Base-by-base conservation (phyloP, 2,888 invertebrate genomes). In the Allacma fusca region DNA sequence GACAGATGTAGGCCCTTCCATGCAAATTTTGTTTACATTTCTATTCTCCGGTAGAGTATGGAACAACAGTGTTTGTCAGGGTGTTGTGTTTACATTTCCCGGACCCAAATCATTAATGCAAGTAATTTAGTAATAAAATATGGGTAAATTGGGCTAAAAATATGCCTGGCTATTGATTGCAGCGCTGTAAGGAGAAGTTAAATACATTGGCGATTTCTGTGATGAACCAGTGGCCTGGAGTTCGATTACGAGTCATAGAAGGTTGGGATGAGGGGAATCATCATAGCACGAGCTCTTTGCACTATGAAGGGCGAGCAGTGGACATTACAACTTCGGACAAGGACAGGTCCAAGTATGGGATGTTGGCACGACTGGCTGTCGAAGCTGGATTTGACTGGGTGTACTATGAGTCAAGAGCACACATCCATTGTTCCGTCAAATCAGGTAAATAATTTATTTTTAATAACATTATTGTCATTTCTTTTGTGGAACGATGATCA, bases 361-460 rank as follows among this genome's bases (percentile, higher is more conserved):
- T 97, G 95, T 89, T 98, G 24, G 98, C 97, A 67, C 89, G 97
- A 80, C 90, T 98, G 77, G 98, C 98, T 0, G 95, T 96, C 79
- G 96, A 97, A 87, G 97, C 97, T 29, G 97, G 97, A 85, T 98
- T 98, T 90, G 97, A 98, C 89, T 98, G 97, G 97, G 98, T 98
- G 81, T 96, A 94, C 89, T 98, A 97, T 87, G 96, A 97, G 88
- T 94, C 95, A 86, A 90, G 96, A 84, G 92, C 94, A 21, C 95
- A 97, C 87, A 96, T 98, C 85, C 97, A 98, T 88, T 97, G 96
- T 88, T 97, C 97, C 79, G 97, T 97, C 81, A 97, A 96, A 89
- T 96, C 97, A 90, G 97, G 98, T 98, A 90, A 88, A 89, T 71
- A 68, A 26, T 26, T 68, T 34, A 34, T 62, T 26, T 62, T 62